These are phyloP conservation scores for Struthio camelus DNA, from an alignment of 2,113 vertebrate species.

Conservation along the genomic window DNA sequence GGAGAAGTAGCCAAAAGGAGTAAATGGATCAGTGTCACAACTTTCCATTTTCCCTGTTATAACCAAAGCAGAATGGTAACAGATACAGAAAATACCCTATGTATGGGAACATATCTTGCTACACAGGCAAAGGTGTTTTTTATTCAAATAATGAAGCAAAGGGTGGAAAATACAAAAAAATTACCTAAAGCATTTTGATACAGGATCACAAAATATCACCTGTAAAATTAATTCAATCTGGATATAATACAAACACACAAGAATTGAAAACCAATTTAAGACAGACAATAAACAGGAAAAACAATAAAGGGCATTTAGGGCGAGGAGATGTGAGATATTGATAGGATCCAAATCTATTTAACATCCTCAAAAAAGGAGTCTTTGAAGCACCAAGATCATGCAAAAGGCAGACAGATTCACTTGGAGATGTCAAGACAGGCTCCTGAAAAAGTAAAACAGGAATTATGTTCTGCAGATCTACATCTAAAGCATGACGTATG, in stretches of 20 bases:
- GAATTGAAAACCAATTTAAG: background rate
- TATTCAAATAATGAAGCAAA: background rate
- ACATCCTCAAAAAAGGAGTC: background rate
- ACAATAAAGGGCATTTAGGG: background rate
- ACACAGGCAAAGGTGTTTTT: background rate
- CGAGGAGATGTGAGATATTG: background rate
- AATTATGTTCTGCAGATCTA: background rate
- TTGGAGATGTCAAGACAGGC: background rate
- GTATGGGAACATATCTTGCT: background rate
- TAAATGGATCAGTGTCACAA: background rate
- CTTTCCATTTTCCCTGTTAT: background rate
- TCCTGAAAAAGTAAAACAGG: background rate
- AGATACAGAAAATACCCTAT: background rate
- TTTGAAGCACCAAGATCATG: background rate
- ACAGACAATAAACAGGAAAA: background rate
- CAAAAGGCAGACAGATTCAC: background rate
- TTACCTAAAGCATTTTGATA: background rate
- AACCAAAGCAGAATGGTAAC: background rate
- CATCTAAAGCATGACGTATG: background rate
- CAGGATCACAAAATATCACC: background rate
- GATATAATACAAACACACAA: background rate
- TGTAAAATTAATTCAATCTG: background rate
- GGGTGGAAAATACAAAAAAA: background rate
- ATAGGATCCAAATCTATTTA: background rate
- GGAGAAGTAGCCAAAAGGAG: background rate